phyloP scores from a whole-genome alignment of 2,888 invertebrate species.

The Thecocarcelia acutangulata region DNA sequence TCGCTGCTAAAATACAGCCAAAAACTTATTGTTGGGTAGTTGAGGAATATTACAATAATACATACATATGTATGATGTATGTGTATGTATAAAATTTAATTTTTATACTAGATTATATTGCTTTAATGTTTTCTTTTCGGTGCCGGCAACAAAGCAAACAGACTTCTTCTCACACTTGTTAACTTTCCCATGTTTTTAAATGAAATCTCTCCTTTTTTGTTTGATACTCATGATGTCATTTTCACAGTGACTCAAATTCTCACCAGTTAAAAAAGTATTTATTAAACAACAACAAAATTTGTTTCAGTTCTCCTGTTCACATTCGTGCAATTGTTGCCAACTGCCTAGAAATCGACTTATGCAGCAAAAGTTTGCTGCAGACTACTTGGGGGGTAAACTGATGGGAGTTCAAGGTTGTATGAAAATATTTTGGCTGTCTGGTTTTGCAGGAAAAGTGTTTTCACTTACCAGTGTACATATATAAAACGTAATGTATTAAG shows the following conservation, averaged over 20 bases:
- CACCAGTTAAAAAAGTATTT: not conserved
- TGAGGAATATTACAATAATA: too few species aligned
- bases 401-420: constrained; percentile 54
- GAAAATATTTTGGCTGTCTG: constrained; percentile 17
- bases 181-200: constrained; percentile 23
- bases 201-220: not conserved
- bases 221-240: constrained; percentile 21
- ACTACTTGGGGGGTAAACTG: not conserved
- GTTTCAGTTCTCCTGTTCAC: too few species aligned
- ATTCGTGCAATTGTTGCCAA: not conserved
- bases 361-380: not conserved
- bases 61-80: too few species aligned
- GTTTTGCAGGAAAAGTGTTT: constrained; percentile 6
- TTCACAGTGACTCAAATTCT: not conserved
- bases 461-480: not conserved
- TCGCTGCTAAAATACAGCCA: not conserved
- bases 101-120: constrained; percentile 15
- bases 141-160: not conserved
- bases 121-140: not conserved
- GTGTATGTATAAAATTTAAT: too few species aligned
- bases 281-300: too few species aligned
- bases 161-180: constrained; percentile 40
- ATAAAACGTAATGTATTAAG: constrained; percentile 5
- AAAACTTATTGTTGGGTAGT: not conserved
- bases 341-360: constrained; percentile 14